Base-by-base conservation (phyloP, 2,797 vertebrate genomes). In the Aotus griseimembra region DNA sequence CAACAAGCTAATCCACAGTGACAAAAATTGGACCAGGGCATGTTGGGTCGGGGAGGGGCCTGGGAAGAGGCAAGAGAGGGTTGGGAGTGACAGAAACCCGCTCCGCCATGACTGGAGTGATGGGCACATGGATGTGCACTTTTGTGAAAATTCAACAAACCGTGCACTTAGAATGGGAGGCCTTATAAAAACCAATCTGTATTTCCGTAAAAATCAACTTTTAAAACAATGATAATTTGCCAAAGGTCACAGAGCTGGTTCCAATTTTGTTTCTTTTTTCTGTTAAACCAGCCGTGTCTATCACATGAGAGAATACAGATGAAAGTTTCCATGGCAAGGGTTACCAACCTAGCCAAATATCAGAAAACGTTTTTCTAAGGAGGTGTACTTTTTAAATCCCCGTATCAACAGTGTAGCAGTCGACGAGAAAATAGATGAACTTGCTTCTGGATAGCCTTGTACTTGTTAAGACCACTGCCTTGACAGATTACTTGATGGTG, bases 31-130 rank as follows among this genome's bases (percentile, higher is more conserved):
- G 20, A 6, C 33, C 36, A 9, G n/a, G 7, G 52, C 44, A 12
- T 30, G 26, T 61, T 41, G 8, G 5, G 17, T 3, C 0, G 6
- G 4, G 1, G 7, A n/a, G 9, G 1, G 24, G 44, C n/a, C 30
- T 7, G 44, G 52, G 75, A n/a, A 76, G 7, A 81, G 50, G 84
- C 1, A 28, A 76, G 61, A 28, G 72, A 10, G 30, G 9, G n/a
- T 44, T 30, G 19, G 0, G 39, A 73, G 24, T 44, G 52, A 50
- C 4, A 20, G 77, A 26, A 85, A 93, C 10, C 28, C 17, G 11
- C 28, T 36, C 41, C 0, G 2, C 33, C 2, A 1, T 3, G 30
- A n/a, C 13, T 41, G 8, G 1, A 30, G 19, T 0, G 33, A 76
- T 0, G 58, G 52, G 24, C 24, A 76, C 5, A 1, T 2, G 24